These are phyloP conservation scores for Amazona guildingii DNA, from an alignment of 2,113 vertebrate species.

Conservation along the genomic window DNA sequence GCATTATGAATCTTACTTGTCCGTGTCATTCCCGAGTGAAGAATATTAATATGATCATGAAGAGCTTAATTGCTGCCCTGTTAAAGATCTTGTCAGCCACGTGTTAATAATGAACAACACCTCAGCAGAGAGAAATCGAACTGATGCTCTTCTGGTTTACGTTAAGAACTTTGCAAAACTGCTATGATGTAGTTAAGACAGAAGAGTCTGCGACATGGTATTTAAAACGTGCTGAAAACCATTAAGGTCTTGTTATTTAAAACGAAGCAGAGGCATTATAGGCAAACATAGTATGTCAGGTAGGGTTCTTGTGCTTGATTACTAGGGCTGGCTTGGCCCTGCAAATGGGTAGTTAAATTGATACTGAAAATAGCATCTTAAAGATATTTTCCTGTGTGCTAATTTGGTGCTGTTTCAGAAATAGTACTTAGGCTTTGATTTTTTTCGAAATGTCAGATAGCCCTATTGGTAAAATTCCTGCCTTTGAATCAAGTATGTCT, in stretches of 20 bases:
- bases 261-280: neutral
- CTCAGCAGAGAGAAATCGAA: neutral
- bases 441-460: neutral
- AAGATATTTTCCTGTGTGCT: neutral
- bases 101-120: fast-evolving
- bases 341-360: neutral
- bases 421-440: neutral
- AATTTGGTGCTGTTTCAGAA: neutral
- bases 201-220: neutral
- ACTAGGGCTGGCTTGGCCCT: neutral
- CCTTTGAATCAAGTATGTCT: neutral
- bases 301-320: neutral
- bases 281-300: neutral
- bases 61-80: neutral
- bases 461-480: neutral
- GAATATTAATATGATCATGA: neutral
- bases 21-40: neutral
- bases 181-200: neutral
- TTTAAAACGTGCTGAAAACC: neutral
- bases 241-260: neutral
- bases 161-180: neutral
- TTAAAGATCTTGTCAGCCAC: neutral
- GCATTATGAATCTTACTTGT: neutral
- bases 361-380: neutral
- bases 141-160: neutral